Evolutionary conservation across 2,888 invertebrate genomes (phyloP), one percentile per base, ranked within the genome.

Genomic region (Ceramica pisi): DNA sequence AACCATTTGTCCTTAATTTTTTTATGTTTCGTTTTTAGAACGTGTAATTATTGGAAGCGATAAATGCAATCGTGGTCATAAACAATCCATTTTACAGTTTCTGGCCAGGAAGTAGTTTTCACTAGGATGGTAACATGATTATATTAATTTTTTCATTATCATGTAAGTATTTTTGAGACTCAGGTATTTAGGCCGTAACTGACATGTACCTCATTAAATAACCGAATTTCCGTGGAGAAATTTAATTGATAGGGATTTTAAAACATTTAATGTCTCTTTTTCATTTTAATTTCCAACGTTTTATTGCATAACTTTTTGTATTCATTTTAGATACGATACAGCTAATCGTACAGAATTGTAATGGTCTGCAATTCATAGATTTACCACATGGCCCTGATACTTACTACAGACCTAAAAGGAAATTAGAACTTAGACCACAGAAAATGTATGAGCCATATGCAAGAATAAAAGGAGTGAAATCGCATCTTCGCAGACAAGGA

Each of bases 61-160:
- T 68, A 51, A 67, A 55, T 48, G 6, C 31, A n/a, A 65, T 66
- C 8, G 10, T 63, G 14, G 35, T 57, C 14, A 44, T 59, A 21
- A 65, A 21, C 14, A 60, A 44, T 65, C 51, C 19, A 65, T 68
- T 71, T 66, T n/a, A 48, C 60, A 53, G 59, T 80, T 72, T 76
- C n/a, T n/a, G 19, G 51, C 48, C 31, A 70, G 69, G 38, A 56
- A 65, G 59, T 71, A 50, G 76, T 69, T 65, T 69, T 59, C 51
- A 63, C n/a, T 63, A 79, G 53, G 53, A 87, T 87, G 84, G 73
- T 74, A 90, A 87, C 80, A 91, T 91, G 91, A 86, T 78, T 84
- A 81, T 84, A 71, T 62, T 77, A 74, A 35, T 85, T 64, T 69
- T 75, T 65, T 41, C 75, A 65, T 67, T 86, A 19, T 63, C 87